Evolutionary conservation across 35 echinoderm and acorn worm genomes (phyloP).

Genomic region (Ophioderma brevispina): DNA sequence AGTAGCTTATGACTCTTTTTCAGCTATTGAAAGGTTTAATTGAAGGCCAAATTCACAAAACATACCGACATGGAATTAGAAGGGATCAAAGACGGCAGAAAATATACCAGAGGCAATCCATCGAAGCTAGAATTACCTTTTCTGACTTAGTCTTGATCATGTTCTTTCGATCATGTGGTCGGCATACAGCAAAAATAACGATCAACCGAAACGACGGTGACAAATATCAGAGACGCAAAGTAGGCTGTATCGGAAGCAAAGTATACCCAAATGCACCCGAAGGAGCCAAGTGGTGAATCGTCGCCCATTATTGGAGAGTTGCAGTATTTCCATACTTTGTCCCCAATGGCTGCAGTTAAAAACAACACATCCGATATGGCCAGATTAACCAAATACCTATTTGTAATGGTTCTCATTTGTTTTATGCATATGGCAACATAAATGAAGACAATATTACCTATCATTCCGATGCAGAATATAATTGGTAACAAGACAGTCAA

Average conservation of each 20-base stretch:
- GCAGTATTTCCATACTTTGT: conserved; percentile 52
- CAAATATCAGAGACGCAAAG: conserved; percentile 69
- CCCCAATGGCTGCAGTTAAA: conserved; percentile 53
- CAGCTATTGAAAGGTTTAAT: not conserved
- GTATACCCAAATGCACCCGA: conserved; percentile 34
- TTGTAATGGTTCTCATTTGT: conserved; percentile 72
- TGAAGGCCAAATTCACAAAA: conserved; percentile 17
- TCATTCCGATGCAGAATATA: not conserved
- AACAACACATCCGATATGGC: conserved; percentile 74
- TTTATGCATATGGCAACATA: conserved; percentile 48
- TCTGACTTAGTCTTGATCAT: not conserved
- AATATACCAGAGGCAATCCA: not conserved
- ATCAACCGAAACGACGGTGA: conserved; percentile 58
- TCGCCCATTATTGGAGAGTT: conserved; percentile 25
- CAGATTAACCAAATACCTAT: conserved; percentile 74
- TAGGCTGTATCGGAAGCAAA: conserved; percentile 40
- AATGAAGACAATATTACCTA: conserved; percentile 49
- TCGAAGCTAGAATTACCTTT: not conserved
- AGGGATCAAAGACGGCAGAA: not conserved
- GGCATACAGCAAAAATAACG: conserved; percentile 69
- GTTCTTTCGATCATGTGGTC: conserved; percentile 13
- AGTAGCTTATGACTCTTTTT: not conserved
- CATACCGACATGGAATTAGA: not conserved
- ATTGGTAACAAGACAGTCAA: not conserved
- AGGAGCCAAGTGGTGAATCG: conserved; percentile 29